A percentile compares a stretch with the other conserved stretches of the same genome.
Evolutionary conservation across 1,140 invertebrate species (phyloP).

Genomic region (Monomorium pharaonis): DNA sequence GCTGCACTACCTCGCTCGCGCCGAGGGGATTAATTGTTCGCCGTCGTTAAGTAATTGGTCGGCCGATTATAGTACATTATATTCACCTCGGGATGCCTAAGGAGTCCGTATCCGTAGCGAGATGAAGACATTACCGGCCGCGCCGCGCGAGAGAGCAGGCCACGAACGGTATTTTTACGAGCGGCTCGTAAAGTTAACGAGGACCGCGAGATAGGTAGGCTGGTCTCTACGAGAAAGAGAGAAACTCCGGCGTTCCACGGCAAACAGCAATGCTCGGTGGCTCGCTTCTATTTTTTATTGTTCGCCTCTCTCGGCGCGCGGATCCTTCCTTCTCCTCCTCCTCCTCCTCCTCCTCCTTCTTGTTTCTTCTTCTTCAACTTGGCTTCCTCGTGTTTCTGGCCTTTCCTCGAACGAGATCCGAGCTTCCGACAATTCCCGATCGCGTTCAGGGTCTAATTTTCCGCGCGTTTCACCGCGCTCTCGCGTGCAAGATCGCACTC

Average conservation of each 20-base stretch:
- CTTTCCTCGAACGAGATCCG: slow-evolving; percentile 31
- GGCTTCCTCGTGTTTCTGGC: slow-evolving; percentile 18
- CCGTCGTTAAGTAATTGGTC: slow-evolving; percentile 84
- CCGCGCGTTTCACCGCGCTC: slow-evolving; percentile 43
- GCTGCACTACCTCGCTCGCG: background rate
- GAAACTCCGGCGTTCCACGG: slow-evolving; percentile 65
- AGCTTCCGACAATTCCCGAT: slow-evolving; percentile 26
- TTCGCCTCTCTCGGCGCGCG: slow-evolving; percentile 1
- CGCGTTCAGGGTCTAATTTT: background rate
- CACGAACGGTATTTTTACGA: slow-evolving; percentile 85
- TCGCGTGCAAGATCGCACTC: slow-evolving; percentile 44
- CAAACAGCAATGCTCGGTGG: slow-evolving; percentile 68
- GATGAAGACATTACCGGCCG: slow-evolving; percentile 84
- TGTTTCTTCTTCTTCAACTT: background rate
- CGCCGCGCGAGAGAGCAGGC: slow-evolving; percentile 74
- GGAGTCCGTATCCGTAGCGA: slow-evolving; percentile 76
- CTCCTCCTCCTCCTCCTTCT: slow-evolving; percentile 37
- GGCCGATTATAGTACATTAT: slow-evolving; percentile 84
- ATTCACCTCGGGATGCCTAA: slow-evolving; percentile 79
- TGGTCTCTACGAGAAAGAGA: slow-evolving; percentile 66
- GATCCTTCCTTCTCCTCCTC: slow-evolving; percentile 4
- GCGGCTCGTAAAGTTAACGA: slow-evolving; percentile 85
- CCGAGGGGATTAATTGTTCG: slow-evolving; percentile 79
- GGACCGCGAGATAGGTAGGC: slow-evolving; percentile 75
- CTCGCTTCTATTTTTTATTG: slow-evolving; percentile 69